Base-by-base conservation (phyloP, 2,888 invertebrate species). In the Acrobasis repandana region DNA sequence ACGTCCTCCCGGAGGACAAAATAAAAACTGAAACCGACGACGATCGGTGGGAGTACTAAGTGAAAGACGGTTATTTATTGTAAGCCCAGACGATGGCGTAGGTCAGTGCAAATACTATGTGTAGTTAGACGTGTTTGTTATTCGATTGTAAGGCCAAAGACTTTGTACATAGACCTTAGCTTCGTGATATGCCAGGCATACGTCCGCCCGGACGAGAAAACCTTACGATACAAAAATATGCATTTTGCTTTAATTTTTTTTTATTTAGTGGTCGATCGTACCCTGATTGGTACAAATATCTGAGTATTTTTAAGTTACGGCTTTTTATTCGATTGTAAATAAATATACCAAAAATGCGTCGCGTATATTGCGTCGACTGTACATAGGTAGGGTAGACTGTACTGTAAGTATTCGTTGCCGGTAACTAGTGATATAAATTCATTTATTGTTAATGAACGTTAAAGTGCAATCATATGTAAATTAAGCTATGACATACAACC, bases 1-100 rank as follows among this genome's bases (percentile, higher is more conserved):
- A 82, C 77, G 88, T 80, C 65, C 86, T 79, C 65, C 83, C 86
- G 63, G 93, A 92, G 65, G 93, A 93, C 79, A 88, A 89, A 65
- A 93, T 93, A 77, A 94, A 93, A 85, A 92, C 90, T 71, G 94
- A 94, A 79, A 86, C 90, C 67, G 94, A 94, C 67, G 93, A 94
- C 71, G 94, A 94, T 76, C 86, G 94, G 82, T 94, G 94, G 94
- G 94, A 94, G 77, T 94, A 94, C 76, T 90, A 83, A 76, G 67
- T 74, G 73, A 72, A 77, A 70, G 65, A 67, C 68, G 72, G 65
- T 78, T 75, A 77, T 79, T 77, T 80, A 79, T 78, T 80, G n/a
- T 68, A 61, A 63, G 63, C 62, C 61, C 67, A 65, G 67, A 70
- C 61, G 61, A 67, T 20, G 57, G 68, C 71, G 76, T 71, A 76